A percentile compares a stretch with the other conserved stretches of the same genome.
phyloP scores from a whole-genome alignment of 1,140 invertebrate species.

The Drosophila watanabei region DNA sequence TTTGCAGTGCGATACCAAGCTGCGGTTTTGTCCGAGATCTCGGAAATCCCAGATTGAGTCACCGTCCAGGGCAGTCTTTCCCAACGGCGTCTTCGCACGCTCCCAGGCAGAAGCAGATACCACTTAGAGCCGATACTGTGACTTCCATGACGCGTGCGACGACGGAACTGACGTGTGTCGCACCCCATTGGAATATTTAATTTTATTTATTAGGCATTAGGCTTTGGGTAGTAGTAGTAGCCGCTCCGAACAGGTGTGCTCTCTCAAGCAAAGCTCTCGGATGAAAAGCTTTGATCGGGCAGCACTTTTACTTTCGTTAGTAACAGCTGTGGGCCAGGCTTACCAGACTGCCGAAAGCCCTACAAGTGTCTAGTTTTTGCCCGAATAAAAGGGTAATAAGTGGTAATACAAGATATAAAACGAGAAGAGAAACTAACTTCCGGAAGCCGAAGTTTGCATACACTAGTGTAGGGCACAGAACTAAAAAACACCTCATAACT shows the following conservation, averaged over 20 bases:
- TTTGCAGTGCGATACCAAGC: constrained; percentile 16
- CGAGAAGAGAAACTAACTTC: not conserved
- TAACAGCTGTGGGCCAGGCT: constrained; percentile 10
- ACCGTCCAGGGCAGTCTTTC: constrained; percentile 49
- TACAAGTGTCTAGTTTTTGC: not conserved
- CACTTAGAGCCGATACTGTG: constrained; percentile 17
- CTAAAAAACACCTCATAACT: not conserved
- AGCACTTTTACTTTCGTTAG: constrained; percentile 68
- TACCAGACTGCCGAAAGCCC: not conserved
- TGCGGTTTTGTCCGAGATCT: constrained; percentile 44
- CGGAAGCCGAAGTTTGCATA: too few relatives aligned
- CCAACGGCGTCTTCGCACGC: constrained; percentile 41
- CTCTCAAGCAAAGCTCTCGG: constrained; percentile 23
- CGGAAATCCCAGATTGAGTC: constrained; percentile 63
- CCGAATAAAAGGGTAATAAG: not conserved
- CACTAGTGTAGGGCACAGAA: not conserved
- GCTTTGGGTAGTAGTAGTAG: not conserved
- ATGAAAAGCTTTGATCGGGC: constrained; percentile 32
- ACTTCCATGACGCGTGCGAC: constrained; percentile 69
- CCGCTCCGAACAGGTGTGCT: constrained; percentile 12
- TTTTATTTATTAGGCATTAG: constrained; percentile 20
- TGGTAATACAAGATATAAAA: not conserved
- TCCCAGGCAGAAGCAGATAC: constrained; percentile 6
- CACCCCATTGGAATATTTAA: constrained; percentile 30
- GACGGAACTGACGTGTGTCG: constrained; percentile 36